Conservation (phyloP, 1,140 invertebrate genomes). For the Lucilia cuprina region DNA sequence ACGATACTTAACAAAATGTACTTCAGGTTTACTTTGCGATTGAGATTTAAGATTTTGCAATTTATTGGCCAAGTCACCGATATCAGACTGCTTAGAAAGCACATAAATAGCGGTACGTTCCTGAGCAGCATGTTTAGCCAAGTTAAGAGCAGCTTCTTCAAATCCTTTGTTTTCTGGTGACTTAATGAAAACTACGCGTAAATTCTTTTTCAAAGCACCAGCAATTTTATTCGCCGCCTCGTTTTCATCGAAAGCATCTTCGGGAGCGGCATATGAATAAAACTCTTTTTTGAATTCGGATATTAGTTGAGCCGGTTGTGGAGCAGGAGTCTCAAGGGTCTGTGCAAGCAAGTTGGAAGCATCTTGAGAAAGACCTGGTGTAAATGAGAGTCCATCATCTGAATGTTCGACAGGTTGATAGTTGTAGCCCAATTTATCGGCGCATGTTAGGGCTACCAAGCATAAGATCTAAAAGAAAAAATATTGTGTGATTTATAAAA, state of each 20-base stretch:
- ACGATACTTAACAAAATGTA: slow-evolving; percentile 58
- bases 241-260: slow-evolving; percentile 51
- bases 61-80: slow-evolving; percentile 49
- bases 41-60: slow-evolving; percentile 51
- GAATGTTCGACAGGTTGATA: slow-evolving; percentile 49
- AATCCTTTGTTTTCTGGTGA: slow-evolving; percentile 68
- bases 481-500: background rate
- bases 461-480: slow-evolving; percentile 6
- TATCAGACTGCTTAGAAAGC: slow-evolving; percentile 71
- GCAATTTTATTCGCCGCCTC: slow-evolving; percentile 41
- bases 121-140: slow-evolving; percentile 71
- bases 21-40: slow-evolving; percentile 49
- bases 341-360: background rate
- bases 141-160: slow-evolving; percentile 70
- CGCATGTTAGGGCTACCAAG: slow-evolving; percentile 39
- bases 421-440: slow-evolving; percentile 54
- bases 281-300: slow-evolving; percentile 47
- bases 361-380: background rate
- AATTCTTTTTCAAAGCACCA: slow-evolving; percentile 74
- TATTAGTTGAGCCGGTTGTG: background rate
- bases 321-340: background rate
- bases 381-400: slow-evolving; percentile 32
- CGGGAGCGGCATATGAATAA: slow-evolving; percentile 55
- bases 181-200: slow-evolving; percentile 87
- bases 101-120: slow-evolving; percentile 87